Percentiles rank a stretch among this genome's conserved stretches.
phyloP scores from a whole-genome alignment of 2,797 vertebrate genomes.

The Otolemur crassicaudatus region DNA sequence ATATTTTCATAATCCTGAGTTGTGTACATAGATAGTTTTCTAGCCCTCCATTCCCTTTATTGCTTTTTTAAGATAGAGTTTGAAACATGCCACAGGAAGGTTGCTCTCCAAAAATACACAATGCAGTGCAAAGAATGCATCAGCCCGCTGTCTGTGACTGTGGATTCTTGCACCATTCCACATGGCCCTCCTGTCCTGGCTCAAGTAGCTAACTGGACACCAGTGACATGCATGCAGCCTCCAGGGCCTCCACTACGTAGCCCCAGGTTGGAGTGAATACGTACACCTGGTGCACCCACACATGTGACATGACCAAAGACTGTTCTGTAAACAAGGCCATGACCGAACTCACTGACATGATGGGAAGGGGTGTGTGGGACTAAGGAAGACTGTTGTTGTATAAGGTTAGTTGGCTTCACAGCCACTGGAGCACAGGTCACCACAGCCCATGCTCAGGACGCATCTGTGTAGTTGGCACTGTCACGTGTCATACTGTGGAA shows the following conservation, averaged over 20 bases:
- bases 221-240: constrained; percentile 56
- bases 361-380: neutral
- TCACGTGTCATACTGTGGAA: constrained; percentile 54
- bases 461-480: constrained; percentile 72
- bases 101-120: constrained; percentile 42
- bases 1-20: neutral
- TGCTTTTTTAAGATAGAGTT: neutral
- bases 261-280: neutral
- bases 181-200: constrained; percentile 54
- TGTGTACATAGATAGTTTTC: neutral
- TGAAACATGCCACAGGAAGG: neutral
- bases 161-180: constrained; percentile 73
- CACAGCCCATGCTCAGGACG: constrained; percentile 45
- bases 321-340: neutral
- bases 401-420: neutral
- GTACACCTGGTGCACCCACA: neutral
- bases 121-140: neutral
- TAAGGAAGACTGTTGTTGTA: neutral
- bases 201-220: constrained; percentile 46
- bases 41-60: neutral
- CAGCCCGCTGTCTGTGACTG: neutral
- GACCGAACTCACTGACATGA: constrained; percentile 60
- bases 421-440: neutral
- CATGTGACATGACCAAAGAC: constrained; percentile 65
- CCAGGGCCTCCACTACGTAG: constrained; percentile 6